Evolutionary conservation across 1,140 invertebrate species (phyloP).

Genomic region (Prorops nasuta): DNA sequence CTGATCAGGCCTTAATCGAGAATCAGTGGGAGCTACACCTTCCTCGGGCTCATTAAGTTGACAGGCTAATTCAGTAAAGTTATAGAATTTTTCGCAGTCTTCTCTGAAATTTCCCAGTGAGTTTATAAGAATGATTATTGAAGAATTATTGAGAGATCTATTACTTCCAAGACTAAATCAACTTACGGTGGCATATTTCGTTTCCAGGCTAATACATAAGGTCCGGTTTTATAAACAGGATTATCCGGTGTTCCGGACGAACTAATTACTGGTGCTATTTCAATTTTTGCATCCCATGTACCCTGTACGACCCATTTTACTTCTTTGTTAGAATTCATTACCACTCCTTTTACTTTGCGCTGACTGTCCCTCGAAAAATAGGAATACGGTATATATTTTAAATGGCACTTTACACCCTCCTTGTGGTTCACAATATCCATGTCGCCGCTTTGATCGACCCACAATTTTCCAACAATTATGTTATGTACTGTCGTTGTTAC

Average conservation of each 20-base stretch:
- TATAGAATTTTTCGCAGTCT: slow-evolving; percentile 81
- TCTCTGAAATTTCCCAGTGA: slow-evolving; percentile 63
- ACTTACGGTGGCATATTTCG: slow-evolving; percentile 73
- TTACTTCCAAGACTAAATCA: no score
- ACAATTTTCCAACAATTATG: slow-evolving; percentile 98
- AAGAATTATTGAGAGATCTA: no score
- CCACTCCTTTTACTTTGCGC: slow-evolving; percentile 79
- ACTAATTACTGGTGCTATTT: slow-evolving; percentile 86
- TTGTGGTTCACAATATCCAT: slow-evolving; percentile 94
- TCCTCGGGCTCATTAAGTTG: slow-evolving; percentile 95
- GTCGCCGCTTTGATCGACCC: slow-evolving; percentile 99
- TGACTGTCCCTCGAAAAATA: slow-evolving; percentile 96
- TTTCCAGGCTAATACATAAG: slow-evolving; percentile 83
- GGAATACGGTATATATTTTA: slow-evolving; percentile 96
- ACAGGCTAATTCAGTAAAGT: slow-evolving; percentile 91
- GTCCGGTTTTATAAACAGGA: slow-evolving; percentile 88
- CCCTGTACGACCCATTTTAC: slow-evolving; percentile 85
- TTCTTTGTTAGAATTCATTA: slow-evolving; percentile 68
- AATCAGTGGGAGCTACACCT: slow-evolving; percentile 93
- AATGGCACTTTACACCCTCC: slow-evolving; percentile 87
- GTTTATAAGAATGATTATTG: no score
- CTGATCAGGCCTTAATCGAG: slow-evolving; percentile 91
- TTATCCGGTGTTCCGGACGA: slow-evolving; percentile 71
- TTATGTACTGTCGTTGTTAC: slow-evolving; percentile 99
- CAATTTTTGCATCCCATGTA: slow-evolving; percentile 94